Percentiles rank a stretch among this genome's conserved stretches.
phyloP scores from a whole-genome alignment of 2,113 vertebrate species.

The Cavia porcellus region DNA sequence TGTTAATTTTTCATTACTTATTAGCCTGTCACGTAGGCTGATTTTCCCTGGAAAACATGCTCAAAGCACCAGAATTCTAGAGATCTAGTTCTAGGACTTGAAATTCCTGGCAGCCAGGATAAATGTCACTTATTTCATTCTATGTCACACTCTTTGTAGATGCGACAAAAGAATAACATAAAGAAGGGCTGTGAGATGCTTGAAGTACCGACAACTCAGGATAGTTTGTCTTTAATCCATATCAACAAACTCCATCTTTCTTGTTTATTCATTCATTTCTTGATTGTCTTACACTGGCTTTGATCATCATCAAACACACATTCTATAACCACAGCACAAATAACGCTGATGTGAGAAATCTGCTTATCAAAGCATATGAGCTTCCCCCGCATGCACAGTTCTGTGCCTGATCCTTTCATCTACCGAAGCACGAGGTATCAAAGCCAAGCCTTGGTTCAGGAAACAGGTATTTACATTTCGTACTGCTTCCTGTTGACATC shows the following conservation, averaged over 20 bases:
- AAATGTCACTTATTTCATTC: not conserved
- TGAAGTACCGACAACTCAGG: not conserved
- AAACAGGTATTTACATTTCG: conserved; percentile 3
- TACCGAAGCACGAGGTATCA: not conserved
- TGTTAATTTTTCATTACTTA: conserved; percentile 36
- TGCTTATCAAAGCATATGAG: not conserved
- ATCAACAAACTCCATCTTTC: not conserved
- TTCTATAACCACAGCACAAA: not conserved
- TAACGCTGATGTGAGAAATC: not conserved
- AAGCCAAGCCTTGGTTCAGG: not conserved
- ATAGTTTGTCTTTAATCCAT: not conserved
- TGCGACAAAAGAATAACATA: not conserved
- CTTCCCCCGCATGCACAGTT: not conserved
- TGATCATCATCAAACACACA: not conserved
- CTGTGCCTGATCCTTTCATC: not conserved
- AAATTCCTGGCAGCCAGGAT: not conserved
- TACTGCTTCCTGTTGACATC: not conserved
- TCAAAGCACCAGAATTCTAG: not conserved
- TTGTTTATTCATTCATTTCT: not conserved
- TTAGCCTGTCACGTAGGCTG: not conserved
- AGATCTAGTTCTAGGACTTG: conserved; percentile 25
- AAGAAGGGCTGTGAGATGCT: not conserved
- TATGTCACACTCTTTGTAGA: not conserved
- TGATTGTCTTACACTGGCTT: not conserved
- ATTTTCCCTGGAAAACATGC: conserved; percentile 41